A percentile compares a stretch with the other conserved stretches of the same genome.
These are phyloP conservation scores for Thryonomys swinderianus DNA, from an alignment of 2,113 vertebrate species.

Conservation along the genomic window DNA sequence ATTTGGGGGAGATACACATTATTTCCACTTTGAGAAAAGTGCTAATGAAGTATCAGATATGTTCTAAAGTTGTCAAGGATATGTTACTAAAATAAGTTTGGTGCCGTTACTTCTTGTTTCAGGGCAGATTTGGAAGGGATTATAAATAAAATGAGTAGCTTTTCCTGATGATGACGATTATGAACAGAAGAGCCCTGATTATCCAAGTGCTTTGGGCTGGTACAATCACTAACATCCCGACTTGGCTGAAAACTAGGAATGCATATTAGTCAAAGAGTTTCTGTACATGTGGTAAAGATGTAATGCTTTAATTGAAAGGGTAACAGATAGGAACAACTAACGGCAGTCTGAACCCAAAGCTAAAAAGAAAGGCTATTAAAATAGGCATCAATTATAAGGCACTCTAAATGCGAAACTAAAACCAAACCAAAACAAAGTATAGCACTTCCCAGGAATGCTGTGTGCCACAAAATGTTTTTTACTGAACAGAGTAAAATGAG, in stretches of 20 bases:
- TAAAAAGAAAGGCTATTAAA: slow-evolving; percentile 95
- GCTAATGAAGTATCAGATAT: slow-evolving; percentile 60
- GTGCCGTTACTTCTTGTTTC: slow-evolving; percentile 73
- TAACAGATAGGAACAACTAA: slow-evolving; percentile 88
- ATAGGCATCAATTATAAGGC: slow-evolving; percentile 99
- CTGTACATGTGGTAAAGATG: slow-evolving; percentile 86
- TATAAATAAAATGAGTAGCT: slow-evolving; percentile 68
- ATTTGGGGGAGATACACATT: slow-evolving; percentile 35
- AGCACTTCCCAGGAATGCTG: slow-evolving; percentile 87
- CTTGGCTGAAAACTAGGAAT: slow-evolving; percentile 86
- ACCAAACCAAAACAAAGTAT: slow-evolving; percentile 80
- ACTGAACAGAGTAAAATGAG: slow-evolving; percentile 89
- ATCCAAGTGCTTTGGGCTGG: slow-evolving; percentile 85
- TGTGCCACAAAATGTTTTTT: slow-evolving; percentile 86
- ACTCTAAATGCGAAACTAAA: slow-evolving; percentile 99
- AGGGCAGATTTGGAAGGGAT: slow-evolving; percentile 72
- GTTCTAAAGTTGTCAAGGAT: slow-evolving; percentile 14
- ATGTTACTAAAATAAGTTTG: slow-evolving; percentile 56
- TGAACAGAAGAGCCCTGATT: slow-evolving; percentile 83
- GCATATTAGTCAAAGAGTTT: slow-evolving; percentile 86
- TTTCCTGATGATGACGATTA: slow-evolving; percentile 74
- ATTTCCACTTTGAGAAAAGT: slow-evolving; percentile 71
- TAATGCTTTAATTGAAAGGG: slow-evolving; percentile 83
- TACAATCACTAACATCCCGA: slow-evolving; percentile 85
- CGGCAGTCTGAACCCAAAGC: slow-evolving; percentile 89